Evolutionary conservation across 2,113 vertebrate species (phyloP).

Genomic region (Semicossyphus pulcher): DNA sequence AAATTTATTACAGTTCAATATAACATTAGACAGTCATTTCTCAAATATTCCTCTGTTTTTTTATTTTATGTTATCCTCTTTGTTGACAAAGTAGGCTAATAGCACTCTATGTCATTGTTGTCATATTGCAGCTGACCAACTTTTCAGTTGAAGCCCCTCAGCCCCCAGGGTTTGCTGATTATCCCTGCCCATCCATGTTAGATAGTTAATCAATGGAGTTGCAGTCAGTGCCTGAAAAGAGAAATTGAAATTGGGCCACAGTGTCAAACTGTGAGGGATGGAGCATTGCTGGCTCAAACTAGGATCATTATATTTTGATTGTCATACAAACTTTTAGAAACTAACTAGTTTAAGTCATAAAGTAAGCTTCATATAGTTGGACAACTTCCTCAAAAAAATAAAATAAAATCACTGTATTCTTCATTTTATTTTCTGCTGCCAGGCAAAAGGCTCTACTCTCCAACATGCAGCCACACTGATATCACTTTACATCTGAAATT

Average conservation of each 20-base stretch:
- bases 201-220: conserved; percentile 76
- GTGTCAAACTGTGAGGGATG: conserved; percentile 47
- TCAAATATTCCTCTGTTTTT: conserved; percentile 10
- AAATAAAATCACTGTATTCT: background rate
- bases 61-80: background rate
- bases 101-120: conserved; percentile 18
- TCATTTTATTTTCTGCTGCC: background rate
- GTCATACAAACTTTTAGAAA: background rate
- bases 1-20: background rate
- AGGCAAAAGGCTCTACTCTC: background rate
- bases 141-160: conserved; percentile 51
- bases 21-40: background rate
- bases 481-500: background rate
- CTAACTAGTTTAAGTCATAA: conserved; percentile 1
- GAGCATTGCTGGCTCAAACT: conserved; percentile 28
- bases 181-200: conserved; percentile 62
- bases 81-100: conserved; percentile 36
- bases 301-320: conserved; percentile 26
- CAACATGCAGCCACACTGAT: background rate
- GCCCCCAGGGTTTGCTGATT: conserved; percentile 66
- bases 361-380: background rate
- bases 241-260: conserved; percentile 67
- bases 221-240: conserved; percentile 64
- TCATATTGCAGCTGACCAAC: conserved; percentile 57
- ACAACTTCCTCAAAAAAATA: no score